Evolutionary conservation across 2,888 invertebrate genomes (phyloP).

Genomic region (Ommatoiulus sabulosus): DNA sequence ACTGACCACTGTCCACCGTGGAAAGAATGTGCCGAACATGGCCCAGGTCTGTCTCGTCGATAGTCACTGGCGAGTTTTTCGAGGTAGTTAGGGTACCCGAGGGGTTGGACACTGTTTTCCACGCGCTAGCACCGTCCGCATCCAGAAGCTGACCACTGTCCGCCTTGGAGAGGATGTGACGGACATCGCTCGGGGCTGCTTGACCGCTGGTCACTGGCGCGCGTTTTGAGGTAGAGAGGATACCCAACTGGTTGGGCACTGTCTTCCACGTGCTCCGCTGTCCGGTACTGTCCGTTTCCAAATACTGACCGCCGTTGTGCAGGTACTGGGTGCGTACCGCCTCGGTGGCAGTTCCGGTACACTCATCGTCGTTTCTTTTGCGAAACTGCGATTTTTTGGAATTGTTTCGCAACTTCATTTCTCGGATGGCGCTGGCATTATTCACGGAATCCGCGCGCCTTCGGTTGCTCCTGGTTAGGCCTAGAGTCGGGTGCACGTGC

Average conservation of each 20-base stretch:
- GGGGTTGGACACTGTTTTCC: too few species aligned
- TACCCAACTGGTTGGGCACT: slow-evolving; percentile 15
- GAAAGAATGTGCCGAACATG: too few species aligned
- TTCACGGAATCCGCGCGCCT: slow-evolving; percentile 41
- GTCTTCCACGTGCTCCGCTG: slow-evolving; percentile 19
- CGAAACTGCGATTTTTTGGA: background rate
- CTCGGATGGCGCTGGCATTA: slow-evolving; percentile 42
- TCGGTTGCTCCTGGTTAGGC: slow-evolving; percentile 18
- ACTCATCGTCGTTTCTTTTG: background rate
- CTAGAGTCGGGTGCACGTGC: background rate
- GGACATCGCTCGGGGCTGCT: background rate
- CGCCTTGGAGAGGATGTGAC: background rate
- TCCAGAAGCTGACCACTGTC: too few species aligned
- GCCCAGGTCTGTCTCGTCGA: too few species aligned
- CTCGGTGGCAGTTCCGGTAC: background rate
- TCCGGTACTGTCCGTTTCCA: background rate
- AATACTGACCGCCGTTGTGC: slow-evolving; percentile 41
- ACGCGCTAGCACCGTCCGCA: too few species aligned
- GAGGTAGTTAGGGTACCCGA: too few species aligned
- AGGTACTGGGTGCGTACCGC: slow-evolving; percentile 22
- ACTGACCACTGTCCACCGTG: too few species aligned
- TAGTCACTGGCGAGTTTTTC: too few species aligned
- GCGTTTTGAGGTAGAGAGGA: background rate
- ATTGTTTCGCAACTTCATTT: slow-evolving; percentile 49
- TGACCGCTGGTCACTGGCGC: background rate